Evolutionary conservation across 2,797 vertebrate genomes (phyloP), one percentile per base, ranked within the genome.

Genomic region (Oreochromis mossambicus): DNA sequence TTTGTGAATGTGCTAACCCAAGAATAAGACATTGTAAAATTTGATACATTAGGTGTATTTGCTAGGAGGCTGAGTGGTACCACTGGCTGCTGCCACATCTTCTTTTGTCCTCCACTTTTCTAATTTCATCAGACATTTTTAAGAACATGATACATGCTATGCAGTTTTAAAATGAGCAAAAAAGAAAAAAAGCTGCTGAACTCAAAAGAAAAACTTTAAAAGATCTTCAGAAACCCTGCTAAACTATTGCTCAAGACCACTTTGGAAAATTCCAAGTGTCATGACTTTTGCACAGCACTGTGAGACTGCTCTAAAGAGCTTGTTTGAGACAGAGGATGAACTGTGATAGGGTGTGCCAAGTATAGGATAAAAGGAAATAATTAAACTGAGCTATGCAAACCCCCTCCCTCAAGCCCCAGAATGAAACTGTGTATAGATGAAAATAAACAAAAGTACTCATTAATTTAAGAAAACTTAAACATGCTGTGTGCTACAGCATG

Each of bases 31-130:
- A 1, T 32, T 56, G 14, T 56, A 56, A 1, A 56, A 56, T 32
- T 32, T 17, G 26, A 29, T 56, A 56, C 14, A 3, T 17, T 56
- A 0, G 0, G 3, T 56, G 55, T 56, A 32, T 56, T 5, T 17
- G 14, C 55, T 56, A 1, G 54, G 55, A 2, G 55, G 55, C 14
- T 29, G 55, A 17, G 55, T 56, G 55, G 26, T 29, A 29, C 26
- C 55, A 56, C 26, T 56, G 26, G 55, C 55, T 17, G 0, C 26
- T 58, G 55, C 55, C 55, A 58, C 3, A 1, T 17, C 55, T 9
- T 58, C 55, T 58, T 58, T 32, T 58, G 26, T 58, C 55, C 55
- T 58, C 8, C 8, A 4, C 55, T 58, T 58, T 17, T 58, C 26
- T 32, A 58, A 58, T 58, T 32, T 17, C 55, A 58, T 58, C 26